Conservation (phyloP, 2,113 vertebrate genomes). For the Gorilla gorilla region DNA sequence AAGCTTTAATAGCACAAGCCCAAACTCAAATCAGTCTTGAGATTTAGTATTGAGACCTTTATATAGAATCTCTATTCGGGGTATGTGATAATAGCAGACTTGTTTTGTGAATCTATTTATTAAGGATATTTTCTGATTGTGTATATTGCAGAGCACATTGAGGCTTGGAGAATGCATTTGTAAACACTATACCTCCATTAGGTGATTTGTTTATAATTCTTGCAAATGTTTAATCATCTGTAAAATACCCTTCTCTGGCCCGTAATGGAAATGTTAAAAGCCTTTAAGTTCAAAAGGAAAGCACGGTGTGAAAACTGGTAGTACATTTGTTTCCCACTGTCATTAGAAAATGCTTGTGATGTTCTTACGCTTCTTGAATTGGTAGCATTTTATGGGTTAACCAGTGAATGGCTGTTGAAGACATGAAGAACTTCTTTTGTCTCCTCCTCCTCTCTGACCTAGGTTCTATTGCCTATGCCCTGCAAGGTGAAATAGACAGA, state of each 20-base stretch:
- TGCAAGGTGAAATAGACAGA: not conserved
- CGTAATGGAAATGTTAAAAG: conserved; percentile 21
- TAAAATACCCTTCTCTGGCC: not conserved
- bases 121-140: not conserved
- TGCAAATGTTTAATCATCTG: not conserved
- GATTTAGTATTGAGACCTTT: not conserved
- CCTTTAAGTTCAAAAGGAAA: conserved; percentile 33
- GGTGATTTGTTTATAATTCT: conserved; percentile 4
- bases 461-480: not conserved
- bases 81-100: not conserved
- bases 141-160: not conserved
- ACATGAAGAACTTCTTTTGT: not conserved
- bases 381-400: not conserved
- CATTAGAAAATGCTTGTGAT: not conserved
- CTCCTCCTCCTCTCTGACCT: not conserved
- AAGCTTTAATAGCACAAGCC: not conserved
- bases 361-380: not conserved
- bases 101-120: not conserved
- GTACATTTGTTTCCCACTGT: not conserved
- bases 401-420: not conserved
- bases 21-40: not conserved
- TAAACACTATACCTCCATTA: not conserved
- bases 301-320: not conserved
- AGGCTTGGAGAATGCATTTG: not conserved
- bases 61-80: not conserved